phyloP scores from a whole-genome alignment of 1,140 invertebrate species.

The Papilio dardanus region DNA sequence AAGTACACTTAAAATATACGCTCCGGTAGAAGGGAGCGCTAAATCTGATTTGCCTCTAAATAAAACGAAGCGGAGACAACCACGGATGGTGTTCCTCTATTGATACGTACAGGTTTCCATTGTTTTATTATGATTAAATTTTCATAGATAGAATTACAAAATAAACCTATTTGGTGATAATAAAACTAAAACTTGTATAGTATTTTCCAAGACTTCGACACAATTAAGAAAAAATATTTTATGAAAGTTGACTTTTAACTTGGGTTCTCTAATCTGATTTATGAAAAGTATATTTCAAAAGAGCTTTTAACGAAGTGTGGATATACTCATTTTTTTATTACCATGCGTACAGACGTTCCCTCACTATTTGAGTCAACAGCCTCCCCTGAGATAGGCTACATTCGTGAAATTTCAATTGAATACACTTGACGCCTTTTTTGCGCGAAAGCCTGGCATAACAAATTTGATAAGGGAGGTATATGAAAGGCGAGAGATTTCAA shows the following conservation, averaged over 20 bases:
- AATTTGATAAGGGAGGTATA: conserved; percentile 37
- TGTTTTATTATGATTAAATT: conserved; percentile 19
- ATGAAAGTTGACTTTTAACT: neutral
- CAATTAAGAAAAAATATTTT: neutral
- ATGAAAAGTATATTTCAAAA: neutral
- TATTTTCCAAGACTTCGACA: no score
- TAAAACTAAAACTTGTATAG: neutral
- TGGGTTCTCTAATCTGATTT: neutral
- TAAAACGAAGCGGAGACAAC: conserved; percentile 63
- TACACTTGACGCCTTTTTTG: conserved; percentile 37
- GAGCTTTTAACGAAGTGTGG: neutral
- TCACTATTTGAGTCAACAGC: conserved; percentile 35
- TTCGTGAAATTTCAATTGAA: conserved; percentile 38
- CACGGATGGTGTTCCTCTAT: conserved; percentile 44
- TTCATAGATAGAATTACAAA: neutral
- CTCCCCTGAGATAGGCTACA: conserved; percentile 36
- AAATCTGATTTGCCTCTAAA: conserved; percentile 69
- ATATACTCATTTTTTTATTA: conserved; percentile 14
- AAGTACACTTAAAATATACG: conserved; percentile 25
- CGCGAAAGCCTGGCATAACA: conserved; percentile 36
- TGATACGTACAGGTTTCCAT: conserved; percentile 53
- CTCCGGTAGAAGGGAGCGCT: neutral
- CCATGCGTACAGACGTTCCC: conserved; percentile 2
- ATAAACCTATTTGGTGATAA: neutral
- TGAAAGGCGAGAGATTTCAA: conserved; percentile 35